Evolutionary conservation across 1,140 invertebrate genomes (phyloP).

Genomic region (Listronotus bonariensis): DNA sequence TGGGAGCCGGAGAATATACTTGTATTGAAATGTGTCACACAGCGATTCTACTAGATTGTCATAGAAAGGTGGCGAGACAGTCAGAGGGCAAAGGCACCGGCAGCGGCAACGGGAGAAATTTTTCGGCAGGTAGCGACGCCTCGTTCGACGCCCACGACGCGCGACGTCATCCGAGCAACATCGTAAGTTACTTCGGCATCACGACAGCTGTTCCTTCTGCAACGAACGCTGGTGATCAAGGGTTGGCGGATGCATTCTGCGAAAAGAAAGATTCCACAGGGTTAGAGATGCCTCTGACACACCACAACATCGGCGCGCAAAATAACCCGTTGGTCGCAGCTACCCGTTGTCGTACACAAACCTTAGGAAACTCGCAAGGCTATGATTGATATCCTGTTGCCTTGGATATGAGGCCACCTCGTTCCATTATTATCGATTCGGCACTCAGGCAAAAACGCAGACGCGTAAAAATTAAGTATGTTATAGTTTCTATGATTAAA

Average conservation of each 20-base stretch:
- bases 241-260: constrained; percentile 1
- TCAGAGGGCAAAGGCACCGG: neutral
- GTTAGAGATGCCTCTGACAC: neutral
- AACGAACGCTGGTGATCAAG: neutral
- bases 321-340: constrained; percentile 2
- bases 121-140: neutral
- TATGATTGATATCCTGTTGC: no score
- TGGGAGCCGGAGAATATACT: neutral
- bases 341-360: neutral
- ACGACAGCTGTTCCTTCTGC: constrained; percentile 1
- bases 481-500: no score
- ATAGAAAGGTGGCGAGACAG: neutral
- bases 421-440: no score
- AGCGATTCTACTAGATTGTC: neutral
- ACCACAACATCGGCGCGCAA: constrained; percentile 2
- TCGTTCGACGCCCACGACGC: neutral
- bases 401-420: no score
- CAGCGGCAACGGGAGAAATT: neutral
- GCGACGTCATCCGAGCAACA: neutral
- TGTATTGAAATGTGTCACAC: constrained; percentile 4
- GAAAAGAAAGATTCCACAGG: neutral
- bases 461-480: no score
- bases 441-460: no score
- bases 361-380: neutral
- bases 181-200: neutral